Base-by-base conservation (phyloP, 2,797 vertebrate genomes). In the Botia almorhae region DNA sequence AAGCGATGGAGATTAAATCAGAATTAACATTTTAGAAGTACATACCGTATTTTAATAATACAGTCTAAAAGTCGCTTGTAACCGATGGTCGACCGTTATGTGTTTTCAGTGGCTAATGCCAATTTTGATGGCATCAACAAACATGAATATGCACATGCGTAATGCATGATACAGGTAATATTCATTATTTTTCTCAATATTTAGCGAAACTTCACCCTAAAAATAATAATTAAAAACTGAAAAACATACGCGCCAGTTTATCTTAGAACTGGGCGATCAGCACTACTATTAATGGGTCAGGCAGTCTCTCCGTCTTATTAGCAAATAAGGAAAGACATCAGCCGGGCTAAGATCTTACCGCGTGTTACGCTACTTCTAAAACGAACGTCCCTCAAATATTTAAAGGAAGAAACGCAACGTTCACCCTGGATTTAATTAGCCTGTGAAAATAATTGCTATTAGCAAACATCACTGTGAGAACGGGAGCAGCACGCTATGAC, bases 371-470 rank as follows among this genome's bases (percentile, higher is more conserved):
- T 85, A 82, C 68, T 88, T 74, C 84, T 83, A 71, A 86, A 88
- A 86, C 69, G 85, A 91, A 88, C 23, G 39, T 89, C 90, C 87
- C 89, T 78, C 11, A 79, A 89, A 89, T 81, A 89, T 73, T 85
- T 68, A 69, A 69, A 39, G 60, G 8, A 67, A 78, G 79, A 78
- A 39, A 82, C 80, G 82, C 87, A 81, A 73, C 90, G 90, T 33
- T 33, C 33, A 86, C 88, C 87, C 88, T 83, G 83, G 86, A 93
- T 93, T 93, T 93, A 94, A 94, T 94, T 94, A 94, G 91, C 89
- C 92, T 91, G 90, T 91, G 89, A 90, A 93, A 93, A 93, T 93
- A 92, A 94, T 92, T 93, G 91, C 92, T 89, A 94, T 93, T 93
- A 92, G 90, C 91, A 87, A 90, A 90, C 89, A 87, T 88, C 80